phyloP scores from a whole-genome alignment of 2,113 vertebrate species.

The Hemicordylus capensis region DNA sequence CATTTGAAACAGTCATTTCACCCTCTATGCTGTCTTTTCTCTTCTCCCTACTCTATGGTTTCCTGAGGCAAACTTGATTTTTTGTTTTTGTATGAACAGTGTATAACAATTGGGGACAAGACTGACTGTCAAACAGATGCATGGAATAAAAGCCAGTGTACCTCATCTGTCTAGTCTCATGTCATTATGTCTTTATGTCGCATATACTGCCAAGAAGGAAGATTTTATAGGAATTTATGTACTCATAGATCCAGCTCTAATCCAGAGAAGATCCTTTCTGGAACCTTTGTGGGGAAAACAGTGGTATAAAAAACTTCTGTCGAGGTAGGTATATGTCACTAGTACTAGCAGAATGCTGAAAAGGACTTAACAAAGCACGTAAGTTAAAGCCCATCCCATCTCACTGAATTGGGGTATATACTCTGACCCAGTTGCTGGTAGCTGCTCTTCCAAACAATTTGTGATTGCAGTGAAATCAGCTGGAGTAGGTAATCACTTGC shows the following conservation, averaged over 20 bases:
- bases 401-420: neutral
- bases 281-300: neutral
- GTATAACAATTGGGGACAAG: slow-evolving; percentile 83
- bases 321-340: neutral
- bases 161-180: slow-evolving; percentile 74
- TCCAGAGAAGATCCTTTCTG: neutral
- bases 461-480: neutral
- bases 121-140: slow-evolving; percentile 89
- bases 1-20: slow-evolving; percentile 64
- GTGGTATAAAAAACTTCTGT: neutral
- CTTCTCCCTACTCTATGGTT: slow-evolving; percentile 43
- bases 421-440: too few relatives aligned
- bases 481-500: neutral
- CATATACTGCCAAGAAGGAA: neutral
- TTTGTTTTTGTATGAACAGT: slow-evolving; percentile 78
- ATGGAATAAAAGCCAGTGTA: slow-evolving; percentile 97
- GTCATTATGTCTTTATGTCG: slow-evolving; percentile 36
- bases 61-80: slow-evolving; percentile 68
- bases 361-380: neutral
- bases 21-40: slow-evolving; percentile 50
- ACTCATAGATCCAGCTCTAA: neutral
- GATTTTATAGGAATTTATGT: neutral
- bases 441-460: neutral
- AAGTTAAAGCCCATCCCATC: neutral
- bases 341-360: neutral